These are phyloP conservation scores for Chironomus tepperi DNA, from an alignment of 1,140 invertebrate species.

Conservation along the genomic window DNA sequence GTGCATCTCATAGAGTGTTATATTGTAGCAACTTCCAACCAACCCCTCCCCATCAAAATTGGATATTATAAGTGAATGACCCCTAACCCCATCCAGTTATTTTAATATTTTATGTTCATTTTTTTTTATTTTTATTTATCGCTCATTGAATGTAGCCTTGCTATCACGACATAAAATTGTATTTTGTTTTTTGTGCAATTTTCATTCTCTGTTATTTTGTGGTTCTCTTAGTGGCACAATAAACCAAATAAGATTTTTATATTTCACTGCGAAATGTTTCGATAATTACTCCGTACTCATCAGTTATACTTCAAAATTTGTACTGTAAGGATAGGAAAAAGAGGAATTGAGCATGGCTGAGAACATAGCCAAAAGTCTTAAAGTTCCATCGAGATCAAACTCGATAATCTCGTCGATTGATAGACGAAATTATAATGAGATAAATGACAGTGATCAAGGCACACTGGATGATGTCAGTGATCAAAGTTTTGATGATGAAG, in stretches of 20 bases:
- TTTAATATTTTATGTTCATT: constrained; percentile 3
- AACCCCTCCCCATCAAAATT: too few relatives aligned
- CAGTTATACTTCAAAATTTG: neutral
- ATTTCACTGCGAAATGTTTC: neutral
- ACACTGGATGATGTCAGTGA: neutral
- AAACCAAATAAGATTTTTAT: neutral
- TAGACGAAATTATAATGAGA: neutral
- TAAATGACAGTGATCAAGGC: neutral
- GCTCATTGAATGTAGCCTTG: neutral
- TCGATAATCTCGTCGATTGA: neutral
- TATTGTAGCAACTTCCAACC: too few relatives aligned
- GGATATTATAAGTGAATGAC: too few relatives aligned
- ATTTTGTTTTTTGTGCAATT: constrained; percentile 14
- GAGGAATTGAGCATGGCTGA: neutral
- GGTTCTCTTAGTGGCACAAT: neutral
- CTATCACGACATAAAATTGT: neutral
- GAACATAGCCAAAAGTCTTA: neutral
- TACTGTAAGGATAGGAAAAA: constrained; percentile 1
- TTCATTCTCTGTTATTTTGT: neutral
- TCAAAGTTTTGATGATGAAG: neutral
- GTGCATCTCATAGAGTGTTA: too few relatives aligned
- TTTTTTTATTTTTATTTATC: neutral
- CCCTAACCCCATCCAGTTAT: neutral
- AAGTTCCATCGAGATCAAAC: neutral
- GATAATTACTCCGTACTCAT: neutral